Conservation (phyloP, 2,888 invertebrate genomes). For the Idaea biselata region DNA sequence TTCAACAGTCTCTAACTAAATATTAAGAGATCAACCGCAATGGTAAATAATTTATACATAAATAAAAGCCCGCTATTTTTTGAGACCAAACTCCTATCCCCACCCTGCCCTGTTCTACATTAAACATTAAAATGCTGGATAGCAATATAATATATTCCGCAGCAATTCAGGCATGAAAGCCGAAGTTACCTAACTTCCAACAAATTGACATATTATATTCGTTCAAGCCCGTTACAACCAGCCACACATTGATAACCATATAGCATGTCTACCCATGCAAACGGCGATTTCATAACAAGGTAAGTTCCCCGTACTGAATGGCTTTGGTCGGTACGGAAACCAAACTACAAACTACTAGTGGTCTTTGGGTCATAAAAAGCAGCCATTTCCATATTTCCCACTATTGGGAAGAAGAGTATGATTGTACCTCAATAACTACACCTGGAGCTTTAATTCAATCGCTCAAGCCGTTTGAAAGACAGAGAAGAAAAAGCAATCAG, state of each 20-base stretch:
- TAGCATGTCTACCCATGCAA: slow-evolving; percentile 1
- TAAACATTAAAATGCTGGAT: neutral
- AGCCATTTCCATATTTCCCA: neutral
- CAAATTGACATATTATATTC: neutral
- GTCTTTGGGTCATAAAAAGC: neutral
- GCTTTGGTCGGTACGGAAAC: neutral
- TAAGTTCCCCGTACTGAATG: neutral
- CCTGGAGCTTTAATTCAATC: no score
- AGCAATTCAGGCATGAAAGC: neutral
- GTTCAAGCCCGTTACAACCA: neutral
- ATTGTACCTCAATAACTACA: no score
- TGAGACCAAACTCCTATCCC: neutral
- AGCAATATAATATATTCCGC: neutral
- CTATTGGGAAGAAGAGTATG: neutral
- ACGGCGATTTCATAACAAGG: neutral
- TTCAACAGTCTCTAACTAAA: neutral
- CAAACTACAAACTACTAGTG: neutral
- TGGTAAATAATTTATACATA: no score
- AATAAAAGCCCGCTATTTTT: no score
- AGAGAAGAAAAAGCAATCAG: no score
- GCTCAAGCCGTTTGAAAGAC: no score
- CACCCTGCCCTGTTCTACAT: neutral
- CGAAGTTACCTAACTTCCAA: neutral
- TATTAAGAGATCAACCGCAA: no score
- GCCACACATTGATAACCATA: neutral